Evolutionary conservation across 2,888 invertebrate species (phyloP), one percentile per base, ranked within the genome.

Genomic region (Hemicrepidius hirtus): DNA sequence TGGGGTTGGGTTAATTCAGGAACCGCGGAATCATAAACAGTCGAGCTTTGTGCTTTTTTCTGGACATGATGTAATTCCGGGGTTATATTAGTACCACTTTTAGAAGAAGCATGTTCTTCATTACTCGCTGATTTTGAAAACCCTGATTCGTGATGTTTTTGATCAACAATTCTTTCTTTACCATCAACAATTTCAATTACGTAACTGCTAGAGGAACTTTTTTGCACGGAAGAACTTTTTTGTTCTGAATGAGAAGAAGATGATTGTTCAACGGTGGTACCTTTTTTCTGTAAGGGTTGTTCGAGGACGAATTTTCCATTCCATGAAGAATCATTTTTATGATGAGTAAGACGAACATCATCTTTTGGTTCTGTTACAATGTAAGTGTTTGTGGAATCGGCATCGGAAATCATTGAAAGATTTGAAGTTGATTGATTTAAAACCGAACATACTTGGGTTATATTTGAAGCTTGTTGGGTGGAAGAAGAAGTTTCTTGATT

Each of bases 131-230:
- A 77, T 12, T 80, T 76, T 0, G 82, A 87, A 80, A 88, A 88
- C 55, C 90, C 90, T 84, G 90, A 88, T 83, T 91, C 90, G 78
- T 90, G 88, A 59, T 88, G 89, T 64, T 90, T 89, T 77, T 88
- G 88, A 74, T 91, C 91, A 49, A 91, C 85, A 46, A 91, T 88
- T 41, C 90, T 86, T 84, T 91, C 91, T 82, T 91, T 91, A 0
- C 91, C 91, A 80, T 91, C 91, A 20, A 91, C 89, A 75, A 91
- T 89, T 85, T 92, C 92, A 55, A 92, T 89, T 32, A 90, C 90
- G 80, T 92, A 91, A 13, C 91, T 91, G 16, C 90, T 89, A 0
- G 91, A 90, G 40, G 91, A 89, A 35, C 90, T 91, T 82, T 92
- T 91, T 59, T 88, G 87, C 3, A 88, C 85, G 69, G 88, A 89